phyloP scores from a whole-genome alignment of 1,140 invertebrate species.

The Rhagoletis pomonella region DNA sequence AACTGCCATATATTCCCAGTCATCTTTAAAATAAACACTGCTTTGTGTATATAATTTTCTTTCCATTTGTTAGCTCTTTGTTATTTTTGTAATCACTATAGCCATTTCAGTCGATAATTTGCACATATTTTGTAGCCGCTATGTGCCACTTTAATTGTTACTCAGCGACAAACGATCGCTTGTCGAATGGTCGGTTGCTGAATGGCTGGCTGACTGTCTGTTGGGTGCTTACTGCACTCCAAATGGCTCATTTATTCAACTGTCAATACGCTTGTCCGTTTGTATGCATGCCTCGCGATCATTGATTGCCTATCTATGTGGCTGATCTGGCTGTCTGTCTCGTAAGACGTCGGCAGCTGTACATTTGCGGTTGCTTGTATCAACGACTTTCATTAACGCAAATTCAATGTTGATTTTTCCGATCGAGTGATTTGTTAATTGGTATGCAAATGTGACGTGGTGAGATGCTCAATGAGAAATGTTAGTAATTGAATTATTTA shows the following conservation, averaged over 20 bases:
- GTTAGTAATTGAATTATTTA: background rate
- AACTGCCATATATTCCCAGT: background rate
- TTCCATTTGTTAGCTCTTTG: background rate
- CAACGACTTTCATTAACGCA: background rate
- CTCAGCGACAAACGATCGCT: background rate
- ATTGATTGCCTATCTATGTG: background rate
- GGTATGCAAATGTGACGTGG: background rate
- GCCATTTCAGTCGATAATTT: background rate
- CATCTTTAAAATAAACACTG: background rate
- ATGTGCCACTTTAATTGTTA: conserved; percentile 1
- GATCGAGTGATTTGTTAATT: conserved; percentile 24
- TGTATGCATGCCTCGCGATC: background rate
- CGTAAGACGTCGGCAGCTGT: background rate
- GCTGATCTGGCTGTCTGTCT: background rate
- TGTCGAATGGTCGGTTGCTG: background rate
- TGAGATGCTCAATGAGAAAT: background rate
- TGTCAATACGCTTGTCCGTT: background rate
- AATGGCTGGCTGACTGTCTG: background rate
- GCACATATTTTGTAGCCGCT: background rate
- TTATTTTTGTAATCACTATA: background rate
- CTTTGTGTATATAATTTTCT: background rate
- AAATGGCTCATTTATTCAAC: background rate
- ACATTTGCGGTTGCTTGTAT: background rate
- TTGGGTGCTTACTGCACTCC: background rate
- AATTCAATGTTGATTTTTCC: conserved; percentile 19